Percentiles rank a stretch among this genome's conserved stretches.
phyloP scores from a whole-genome alignment of 2,888 invertebrate genomes.

The Anaspis maculata region DNA sequence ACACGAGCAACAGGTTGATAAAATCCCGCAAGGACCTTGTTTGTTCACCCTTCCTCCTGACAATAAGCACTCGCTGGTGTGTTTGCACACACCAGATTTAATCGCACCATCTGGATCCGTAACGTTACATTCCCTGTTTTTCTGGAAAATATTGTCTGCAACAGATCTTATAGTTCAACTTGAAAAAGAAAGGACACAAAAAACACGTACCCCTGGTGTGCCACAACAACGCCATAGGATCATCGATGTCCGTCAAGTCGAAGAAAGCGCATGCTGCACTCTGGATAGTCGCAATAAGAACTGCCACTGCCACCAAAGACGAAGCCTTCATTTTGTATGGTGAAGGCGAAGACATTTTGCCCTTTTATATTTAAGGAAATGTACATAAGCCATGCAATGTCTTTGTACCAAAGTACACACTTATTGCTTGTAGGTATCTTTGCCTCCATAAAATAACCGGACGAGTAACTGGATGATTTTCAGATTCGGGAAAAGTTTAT shows the following conservation, averaged over 20 bases:
- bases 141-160: too few species aligned
- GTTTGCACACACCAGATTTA: slow-evolving; percentile 45
- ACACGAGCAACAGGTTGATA: slow-evolving; percentile 28
- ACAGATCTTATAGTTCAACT: too few species aligned
- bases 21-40: slow-evolving; percentile 20
- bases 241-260: slow-evolving; percentile 30
- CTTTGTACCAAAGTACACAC: too few species aligned
- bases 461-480: too few species aligned
- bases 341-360: not conserved
- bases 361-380: too few species aligned
- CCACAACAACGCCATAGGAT: slow-evolving; percentile 28
- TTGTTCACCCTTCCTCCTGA: slow-evolving; percentile 41
- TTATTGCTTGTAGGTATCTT: too few species aligned
- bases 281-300: slow-evolving; percentile 1
- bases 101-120: slow-evolving; percentile 7
- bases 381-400: too few species aligned
- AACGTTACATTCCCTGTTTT: slow-evolving; percentile 39
- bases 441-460: too few species aligned
- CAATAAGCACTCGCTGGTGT: slow-evolving; percentile 47
- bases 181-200: too few species aligned
- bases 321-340: slow-evolving; percentile 3
- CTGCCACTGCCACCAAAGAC: slow-evolving; percentile 6
- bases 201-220: slow-evolving; percentile 21
- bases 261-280: slow-evolving; percentile 23
- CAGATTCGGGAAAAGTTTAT: too few species aligned